Evolutionary conservation across 30 jellyfish, hydroid and myxozoan genomes (phyloP), one percentile per base, ranked within the genome.

Genomic region (Sanderia malayensis): DNA sequence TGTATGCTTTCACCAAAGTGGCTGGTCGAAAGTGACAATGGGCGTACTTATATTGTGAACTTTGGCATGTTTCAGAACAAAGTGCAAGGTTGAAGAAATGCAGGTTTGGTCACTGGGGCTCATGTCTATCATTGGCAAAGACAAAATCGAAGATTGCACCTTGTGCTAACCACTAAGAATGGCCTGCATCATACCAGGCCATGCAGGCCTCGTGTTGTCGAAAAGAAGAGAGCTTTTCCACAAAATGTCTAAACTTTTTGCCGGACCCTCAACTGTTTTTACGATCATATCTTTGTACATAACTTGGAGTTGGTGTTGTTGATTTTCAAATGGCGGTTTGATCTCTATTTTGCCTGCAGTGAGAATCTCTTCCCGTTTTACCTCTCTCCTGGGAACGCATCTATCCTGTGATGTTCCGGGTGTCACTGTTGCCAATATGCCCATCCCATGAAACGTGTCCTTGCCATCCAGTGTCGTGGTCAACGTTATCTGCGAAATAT

Each of bases 1-100:
- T n/a, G 31, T n/a, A n/a, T 24, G 86, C 86, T 73, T 73, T 79
- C 86, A 57, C 86, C 86, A 73, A 22, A 73, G 86, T 37, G 86
- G 86, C 86, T 73, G 86, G 44, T 73, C 86, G 57, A 57, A 73
- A 46, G 86, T 73, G 46, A 58, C 27, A 58, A 73, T 59, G 29
- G 80, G 81, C 41, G 80, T 76, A 41, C 55, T 41, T 41, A 41
- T 41, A 41, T 41, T 41, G 8, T 41, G 55, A 41, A 41, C 55
- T 6, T 41, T 41, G 55, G 55, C 55, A 41, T 41, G 55, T 41
- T 41, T 41, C 55, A 15, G 15, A 41, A 41, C 55, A 41, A 41
- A 41, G 55, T 41, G 55, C 55, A 41, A 41, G 55, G 55, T 41
- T 41, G 55, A 41, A 41, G 55, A 41, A 41, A 41, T 15, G 55